Percentiles rank a stretch among this genome's conserved stretches.
Evolutionary conservation across 2,888 invertebrate genomes (phyloP).

Genomic region (Antheraea yamamai): DNA sequence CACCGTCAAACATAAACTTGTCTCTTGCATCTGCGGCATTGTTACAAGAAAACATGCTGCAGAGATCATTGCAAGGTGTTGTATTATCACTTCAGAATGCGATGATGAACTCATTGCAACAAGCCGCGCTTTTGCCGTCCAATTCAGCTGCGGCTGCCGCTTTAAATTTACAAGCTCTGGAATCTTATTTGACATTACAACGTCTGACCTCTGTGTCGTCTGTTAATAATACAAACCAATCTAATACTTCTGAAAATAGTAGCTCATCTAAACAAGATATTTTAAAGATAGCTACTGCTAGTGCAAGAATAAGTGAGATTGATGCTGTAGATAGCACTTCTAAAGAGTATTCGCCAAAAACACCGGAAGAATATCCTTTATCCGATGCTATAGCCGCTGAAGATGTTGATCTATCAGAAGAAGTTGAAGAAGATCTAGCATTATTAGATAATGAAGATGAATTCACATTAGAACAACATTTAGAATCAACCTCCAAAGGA

Average conservation of each 20-base stretch:
- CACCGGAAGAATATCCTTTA: conserved; percentile 75
- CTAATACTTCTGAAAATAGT: conserved; percentile 58
- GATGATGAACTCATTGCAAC: conserved; percentile 91
- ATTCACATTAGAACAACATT: conserved; percentile 82
- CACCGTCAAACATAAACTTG: conserved; percentile 69
- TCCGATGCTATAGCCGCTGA: conserved; percentile 81
- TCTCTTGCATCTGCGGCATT: conserved; percentile 83
- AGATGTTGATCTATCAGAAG: conserved; percentile 86
- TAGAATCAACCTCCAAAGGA: conserved; percentile 72
- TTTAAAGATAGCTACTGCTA: conserved; percentile 83
- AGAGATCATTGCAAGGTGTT: conserved; percentile 89
- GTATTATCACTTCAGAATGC: conserved; percentile 92
- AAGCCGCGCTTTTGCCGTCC: conserved; percentile 90
- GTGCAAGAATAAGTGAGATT: conserved; percentile 76
- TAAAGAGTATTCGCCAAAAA: conserved; percentile 72
- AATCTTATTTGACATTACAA: conserved; percentile 92
- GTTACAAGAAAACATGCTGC: conserved; percentile 84
- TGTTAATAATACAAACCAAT: conserved; percentile 64
- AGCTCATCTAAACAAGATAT: conserved; percentile 85
- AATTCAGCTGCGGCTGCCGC: conserved; percentile 93
- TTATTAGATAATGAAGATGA: conserved; percentile 89
- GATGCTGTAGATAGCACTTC: conserved; percentile 63
- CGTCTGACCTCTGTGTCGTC: conserved; percentile 87
- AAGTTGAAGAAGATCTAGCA: conserved; percentile 88
- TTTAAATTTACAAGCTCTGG: conserved; percentile 91